A percentile compares a stretch with the other conserved stretches of the same genome.
phyloP scores from a whole-genome alignment of 2,113 vertebrate genomes.

The Sorex araneus region DNA sequence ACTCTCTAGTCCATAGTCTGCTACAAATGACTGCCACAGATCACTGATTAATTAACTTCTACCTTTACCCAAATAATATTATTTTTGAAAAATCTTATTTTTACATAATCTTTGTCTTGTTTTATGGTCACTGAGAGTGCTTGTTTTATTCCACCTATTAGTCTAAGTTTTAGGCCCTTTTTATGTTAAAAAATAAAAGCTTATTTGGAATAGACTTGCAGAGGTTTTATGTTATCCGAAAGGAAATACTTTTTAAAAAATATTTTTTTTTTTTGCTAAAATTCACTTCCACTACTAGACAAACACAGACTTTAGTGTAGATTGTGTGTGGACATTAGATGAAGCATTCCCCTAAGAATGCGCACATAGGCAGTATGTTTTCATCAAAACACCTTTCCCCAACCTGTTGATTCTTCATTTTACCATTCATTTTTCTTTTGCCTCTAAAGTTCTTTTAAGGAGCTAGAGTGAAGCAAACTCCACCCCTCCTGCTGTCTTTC shows the following conservation, averaged over 20 bases:
- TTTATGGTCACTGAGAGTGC: not conserved
- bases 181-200: constrained; percentile 1
- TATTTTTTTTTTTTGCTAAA: not conserved
- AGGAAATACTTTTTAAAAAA: not conserved
- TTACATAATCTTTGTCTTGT: not conserved
- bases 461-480: not conserved
- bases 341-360: not conserved
- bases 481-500: not conserved
- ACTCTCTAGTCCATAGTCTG: not conserved
- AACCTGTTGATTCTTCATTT: not conserved
- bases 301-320: not conserved
- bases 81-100: not conserved
- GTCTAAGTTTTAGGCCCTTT: not conserved
- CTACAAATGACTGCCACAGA: not conserved
- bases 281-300: not conserved
- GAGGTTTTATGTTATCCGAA: not conserved
- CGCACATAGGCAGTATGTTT: not conserved
- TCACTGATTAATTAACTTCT: constrained; percentile 4
- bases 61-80: constrained; percentile 5
- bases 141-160: not conserved
- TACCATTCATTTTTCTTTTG: not conserved
- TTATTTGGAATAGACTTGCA: not conserved
- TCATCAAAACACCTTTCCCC: not conserved
- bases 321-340: not conserved
- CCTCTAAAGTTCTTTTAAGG: not conserved